phyloP scores from a whole-genome alignment of 1,140 invertebrate species.

The Chironomus tepperi region DNA sequence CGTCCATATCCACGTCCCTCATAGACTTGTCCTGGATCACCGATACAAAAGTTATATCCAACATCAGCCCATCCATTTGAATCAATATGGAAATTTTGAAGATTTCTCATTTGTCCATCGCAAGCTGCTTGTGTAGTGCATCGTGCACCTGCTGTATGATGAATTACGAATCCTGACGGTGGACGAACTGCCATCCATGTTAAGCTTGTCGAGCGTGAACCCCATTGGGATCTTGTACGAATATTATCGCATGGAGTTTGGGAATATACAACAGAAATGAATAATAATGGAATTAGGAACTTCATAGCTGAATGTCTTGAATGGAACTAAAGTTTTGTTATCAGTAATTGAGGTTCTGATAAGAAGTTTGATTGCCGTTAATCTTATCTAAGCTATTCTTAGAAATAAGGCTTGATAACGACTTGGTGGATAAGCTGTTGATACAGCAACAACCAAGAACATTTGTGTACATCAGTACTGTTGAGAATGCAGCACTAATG shows the following conservation, averaged over 20 bases:
- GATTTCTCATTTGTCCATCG: slow-evolving; percentile 38
- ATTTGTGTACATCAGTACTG: too few species aligned
- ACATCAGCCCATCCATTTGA: slow-evolving; percentile 46
- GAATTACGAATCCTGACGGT: slow-evolving; percentile 58
- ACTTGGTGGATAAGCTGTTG: too few species aligned
- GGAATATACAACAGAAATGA: too few species aligned
- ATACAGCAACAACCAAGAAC: too few species aligned
- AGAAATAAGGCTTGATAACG: too few species aligned
- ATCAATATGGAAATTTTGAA: slow-evolving; percentile 52
- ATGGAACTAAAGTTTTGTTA: neutral
- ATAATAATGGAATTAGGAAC: too few species aligned
- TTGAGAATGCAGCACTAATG: too few species aligned
- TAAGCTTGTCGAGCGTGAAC: slow-evolving; percentile 43
- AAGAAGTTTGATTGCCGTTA: too few species aligned
- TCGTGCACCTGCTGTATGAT: slow-evolving; percentile 51
- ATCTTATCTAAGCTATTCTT: too few species aligned
- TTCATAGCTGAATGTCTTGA: neutral
- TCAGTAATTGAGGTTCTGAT: too few species aligned
- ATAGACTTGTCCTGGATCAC: slow-evolving; percentile 48
- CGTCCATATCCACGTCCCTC: slow-evolving; percentile 48
- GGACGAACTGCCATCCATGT: slow-evolving; percentile 42
- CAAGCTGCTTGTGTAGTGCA: slow-evolving; percentile 42
- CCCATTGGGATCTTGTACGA: slow-evolving; percentile 46
- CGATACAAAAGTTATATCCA: slow-evolving; percentile 51
- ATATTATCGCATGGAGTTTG: slow-evolving; percentile 26